Percentiles rank a stretch among this genome's conserved stretches.
Conservation (phyloP, 2,113 vertebrate genomes). For the Piprites chloris region DNA sequence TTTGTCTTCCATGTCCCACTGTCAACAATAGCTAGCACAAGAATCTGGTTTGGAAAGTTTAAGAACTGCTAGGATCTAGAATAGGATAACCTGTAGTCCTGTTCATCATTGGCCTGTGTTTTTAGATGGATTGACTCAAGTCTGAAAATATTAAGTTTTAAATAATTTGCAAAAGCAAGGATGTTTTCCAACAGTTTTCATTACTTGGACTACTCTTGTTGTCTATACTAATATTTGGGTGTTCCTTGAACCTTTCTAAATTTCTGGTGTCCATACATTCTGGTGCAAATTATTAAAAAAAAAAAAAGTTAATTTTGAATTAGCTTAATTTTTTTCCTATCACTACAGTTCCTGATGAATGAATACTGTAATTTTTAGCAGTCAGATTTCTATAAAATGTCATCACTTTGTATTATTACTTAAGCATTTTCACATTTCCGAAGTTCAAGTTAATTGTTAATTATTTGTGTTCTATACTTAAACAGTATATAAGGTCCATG, state of each 20-base stretch:
- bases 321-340: neutral
- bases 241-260: neutral
- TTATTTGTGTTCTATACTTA: neutral
- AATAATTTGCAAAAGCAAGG: neutral
- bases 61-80: neutral
- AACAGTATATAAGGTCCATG: neutral
- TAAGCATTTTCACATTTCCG: neutral
- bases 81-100: neutral
- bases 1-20: neutral
- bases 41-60: neutral
- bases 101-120: neutral
- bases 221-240: neutral
- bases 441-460: neutral
- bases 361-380: neutral
- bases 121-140: neutral
- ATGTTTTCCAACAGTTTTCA: neutral
- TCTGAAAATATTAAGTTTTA: neutral
- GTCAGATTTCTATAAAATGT: neutral
- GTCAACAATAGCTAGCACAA: neutral
- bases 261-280: neutral
- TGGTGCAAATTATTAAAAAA: neutral
- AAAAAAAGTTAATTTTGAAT: neutral
- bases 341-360: neutral
- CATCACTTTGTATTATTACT: neutral
- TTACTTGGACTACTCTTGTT: neutral